Percentiles rank a stretch among this genome's conserved stretches.
Evolutionary conservation across 2,888 invertebrate species (phyloP).

Genomic region (Aporophyla nigra): DNA sequence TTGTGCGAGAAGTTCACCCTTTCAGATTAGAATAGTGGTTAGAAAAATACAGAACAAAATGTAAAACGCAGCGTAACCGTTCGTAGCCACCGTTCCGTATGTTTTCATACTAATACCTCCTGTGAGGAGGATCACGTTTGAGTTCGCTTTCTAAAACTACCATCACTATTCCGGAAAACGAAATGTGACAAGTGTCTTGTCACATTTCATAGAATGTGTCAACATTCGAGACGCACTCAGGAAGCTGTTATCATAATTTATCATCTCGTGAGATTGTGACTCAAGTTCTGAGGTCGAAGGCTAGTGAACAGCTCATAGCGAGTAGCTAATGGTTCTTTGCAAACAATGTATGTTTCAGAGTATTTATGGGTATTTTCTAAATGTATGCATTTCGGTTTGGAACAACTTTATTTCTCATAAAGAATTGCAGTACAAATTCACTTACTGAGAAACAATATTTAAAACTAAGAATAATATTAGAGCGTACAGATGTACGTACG

Average conservation of each 20-base stretch:
- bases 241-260: constrained; percentile 14
- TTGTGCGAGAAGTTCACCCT: too few species aligned
- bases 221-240: constrained; percentile 7
- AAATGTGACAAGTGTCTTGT: constrained; percentile 49
- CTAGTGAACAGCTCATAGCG: constrained; percentile 5
- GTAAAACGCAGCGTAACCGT: neutral
- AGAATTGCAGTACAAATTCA: too few species aligned
- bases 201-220: constrained; percentile 46
- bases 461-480: too few species aligned
- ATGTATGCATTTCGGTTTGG: constrained; percentile 1
- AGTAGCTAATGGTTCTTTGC: constrained; percentile 1
- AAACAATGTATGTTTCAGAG: neutral
- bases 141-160: constrained; percentile 58
- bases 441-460: too few species aligned
- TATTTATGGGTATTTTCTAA: neutral
- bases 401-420: too few species aligned
- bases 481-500: too few species aligned
- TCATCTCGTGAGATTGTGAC: neutral
- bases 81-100: neutral
- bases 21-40: neutral
- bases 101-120: constrained; percentile 23
- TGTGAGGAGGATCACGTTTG: constrained; percentile 32
- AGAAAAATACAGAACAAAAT: neutral
- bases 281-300: neutral
- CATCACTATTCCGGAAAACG: constrained; percentile 57